These are phyloP conservation scores for Eupithecia insigniata DNA, from an alignment of 2,888 invertebrate species.

Conservation along the genomic window DNA sequence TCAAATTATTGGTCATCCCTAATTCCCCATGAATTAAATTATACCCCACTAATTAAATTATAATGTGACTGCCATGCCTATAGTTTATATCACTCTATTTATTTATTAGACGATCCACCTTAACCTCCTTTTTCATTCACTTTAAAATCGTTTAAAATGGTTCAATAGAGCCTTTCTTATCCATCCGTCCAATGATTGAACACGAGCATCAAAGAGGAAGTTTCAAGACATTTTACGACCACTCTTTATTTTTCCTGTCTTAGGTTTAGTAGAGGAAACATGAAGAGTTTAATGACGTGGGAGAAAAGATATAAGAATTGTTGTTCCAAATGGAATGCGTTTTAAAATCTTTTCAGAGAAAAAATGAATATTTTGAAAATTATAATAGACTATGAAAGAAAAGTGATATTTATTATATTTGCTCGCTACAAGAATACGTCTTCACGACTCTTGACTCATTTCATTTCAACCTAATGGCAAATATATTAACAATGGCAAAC, in stretches of 20 bases:
- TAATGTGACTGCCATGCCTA: too few species aligned
- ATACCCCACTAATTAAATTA: too few species aligned
- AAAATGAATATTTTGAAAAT: neutral
- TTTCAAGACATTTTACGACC: constrained; percentile 5
- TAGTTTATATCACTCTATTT: too few species aligned
- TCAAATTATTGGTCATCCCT: too few species aligned
- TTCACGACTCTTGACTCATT: too few species aligned
- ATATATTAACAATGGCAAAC: too few species aligned
- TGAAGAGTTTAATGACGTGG: neutral
- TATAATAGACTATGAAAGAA: neutral
- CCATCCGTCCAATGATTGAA: constrained; percentile 7
- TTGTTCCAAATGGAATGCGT: neutral
- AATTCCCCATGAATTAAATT: too few species aligned
- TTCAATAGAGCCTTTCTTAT: neutral
- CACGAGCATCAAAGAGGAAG: neutral
- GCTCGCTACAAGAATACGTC: too few species aligned
- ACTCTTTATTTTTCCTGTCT: neutral
- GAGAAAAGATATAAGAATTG: neutral
- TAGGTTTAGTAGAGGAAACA: neutral
- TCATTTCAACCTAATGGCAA: too few species aligned
- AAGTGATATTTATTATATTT: neutral
- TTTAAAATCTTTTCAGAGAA: neutral
- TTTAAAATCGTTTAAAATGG: neutral
- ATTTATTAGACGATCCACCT: too few species aligned
- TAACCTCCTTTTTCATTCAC: too few species aligned